These are phyloP conservation scores for Sakesphorus luctuosus DNA, from an alignment of 2,113 vertebrate genomes.

Conservation along the genomic window DNA sequence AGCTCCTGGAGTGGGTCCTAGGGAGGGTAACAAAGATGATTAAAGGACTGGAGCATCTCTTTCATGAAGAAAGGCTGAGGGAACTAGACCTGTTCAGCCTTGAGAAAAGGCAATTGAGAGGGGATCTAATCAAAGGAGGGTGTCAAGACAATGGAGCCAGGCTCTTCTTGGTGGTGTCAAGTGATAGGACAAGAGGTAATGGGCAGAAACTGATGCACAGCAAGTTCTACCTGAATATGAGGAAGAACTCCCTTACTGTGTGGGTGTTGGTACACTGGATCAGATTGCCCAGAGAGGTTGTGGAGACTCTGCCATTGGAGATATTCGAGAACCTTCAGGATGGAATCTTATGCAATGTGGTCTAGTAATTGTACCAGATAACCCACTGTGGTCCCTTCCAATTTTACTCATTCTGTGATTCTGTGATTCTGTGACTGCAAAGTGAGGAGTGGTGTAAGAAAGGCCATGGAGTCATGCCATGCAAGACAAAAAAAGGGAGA, in stretches of 20 bases:
- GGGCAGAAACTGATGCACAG: not conserved
- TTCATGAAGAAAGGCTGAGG: not conserved
- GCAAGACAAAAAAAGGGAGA: not conserved
- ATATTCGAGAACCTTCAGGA: not conserved
- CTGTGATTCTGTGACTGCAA: accelerated
- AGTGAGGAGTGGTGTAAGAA: not conserved
- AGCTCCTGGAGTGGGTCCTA: not conserved
- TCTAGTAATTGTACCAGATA: not conserved
- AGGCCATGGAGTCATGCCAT: not conserved
- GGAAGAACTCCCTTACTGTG: not conserved
- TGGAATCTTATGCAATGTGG: accelerated
- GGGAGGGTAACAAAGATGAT: not conserved
- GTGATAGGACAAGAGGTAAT: not conserved
- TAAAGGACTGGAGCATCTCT: not conserved
- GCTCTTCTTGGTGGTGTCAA: not conserved
- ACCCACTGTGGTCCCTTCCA: not conserved
- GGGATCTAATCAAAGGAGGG: accelerated
- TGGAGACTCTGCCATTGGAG: accelerated
- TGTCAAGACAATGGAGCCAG: not conserved
- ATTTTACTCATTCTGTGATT: not conserved
- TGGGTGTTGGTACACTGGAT: not conserved
- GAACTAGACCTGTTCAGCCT: not conserved
- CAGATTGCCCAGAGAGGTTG: not conserved
- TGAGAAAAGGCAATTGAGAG: accelerated
- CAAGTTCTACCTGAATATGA: not conserved